Conservation (phyloP, 2,888 invertebrate species). For the Drosophila quasianomalipes region DNA sequence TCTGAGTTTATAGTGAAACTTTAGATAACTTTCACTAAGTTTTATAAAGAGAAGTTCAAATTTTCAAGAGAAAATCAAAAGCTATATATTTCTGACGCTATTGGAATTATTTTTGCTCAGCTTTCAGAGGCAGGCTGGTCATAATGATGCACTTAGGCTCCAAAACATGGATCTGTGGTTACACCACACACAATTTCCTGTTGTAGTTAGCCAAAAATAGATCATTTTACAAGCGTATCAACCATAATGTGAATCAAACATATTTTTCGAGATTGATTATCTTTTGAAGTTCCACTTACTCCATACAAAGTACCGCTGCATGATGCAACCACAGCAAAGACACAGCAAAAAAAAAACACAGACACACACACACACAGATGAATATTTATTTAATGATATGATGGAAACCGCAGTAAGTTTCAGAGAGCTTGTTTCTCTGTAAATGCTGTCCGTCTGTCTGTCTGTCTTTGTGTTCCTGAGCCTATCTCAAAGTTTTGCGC, state of each 20-base stretch:
- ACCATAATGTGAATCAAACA: constrained; percentile 12
- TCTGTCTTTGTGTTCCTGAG: constrained; percentile 25
- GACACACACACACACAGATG: neutral
- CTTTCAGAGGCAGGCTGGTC: neutral
- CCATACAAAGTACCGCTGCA: constrained; percentile 17
- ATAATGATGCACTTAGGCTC: neutral
- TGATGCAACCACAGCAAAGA: constrained; percentile 35
- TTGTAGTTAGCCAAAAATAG: constrained; percentile 19
- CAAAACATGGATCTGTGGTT: constrained; percentile 14
- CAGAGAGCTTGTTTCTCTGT: constrained; percentile 29
- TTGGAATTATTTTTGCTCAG: neutral
- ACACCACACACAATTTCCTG: constrained; percentile 8
- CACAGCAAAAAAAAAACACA: constrained; percentile 1
- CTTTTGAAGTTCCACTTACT: constrained; percentile 12
- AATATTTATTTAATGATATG: constrained; percentile 5
- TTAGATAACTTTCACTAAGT: neutral
- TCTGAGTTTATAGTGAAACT: neutral
- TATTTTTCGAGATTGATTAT: constrained; percentile 25
- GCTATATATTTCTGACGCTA: neutral
- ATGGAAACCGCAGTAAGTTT: constrained; percentile 40
- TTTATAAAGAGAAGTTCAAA: neutral
- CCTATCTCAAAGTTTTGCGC: constrained; percentile 44
- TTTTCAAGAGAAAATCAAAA: neutral
- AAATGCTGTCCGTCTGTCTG: constrained; percentile 16
- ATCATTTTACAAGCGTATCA: constrained; percentile 27